These are phyloP conservation scores for Manis crassicaudata DNA, from an alignment of 2,797 vertebrate species.

Conservation along the genomic window DNA sequence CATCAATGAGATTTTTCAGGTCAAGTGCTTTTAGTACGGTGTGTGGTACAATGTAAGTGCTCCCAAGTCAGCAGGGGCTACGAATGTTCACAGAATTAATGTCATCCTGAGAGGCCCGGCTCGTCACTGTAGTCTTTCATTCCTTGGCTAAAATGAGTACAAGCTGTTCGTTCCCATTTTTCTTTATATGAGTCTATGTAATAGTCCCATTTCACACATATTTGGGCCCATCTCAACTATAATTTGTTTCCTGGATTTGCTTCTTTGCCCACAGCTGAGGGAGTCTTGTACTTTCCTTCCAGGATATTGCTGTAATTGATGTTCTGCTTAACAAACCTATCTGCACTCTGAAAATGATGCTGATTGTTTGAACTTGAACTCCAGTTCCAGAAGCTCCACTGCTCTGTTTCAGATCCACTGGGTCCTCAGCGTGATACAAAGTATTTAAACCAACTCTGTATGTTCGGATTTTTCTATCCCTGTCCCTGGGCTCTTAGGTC, in stretches of 20 bases:
- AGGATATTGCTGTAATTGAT: neutral
- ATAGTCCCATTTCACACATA: neutral
- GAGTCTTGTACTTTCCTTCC: neutral
- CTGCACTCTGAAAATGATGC: neutral
- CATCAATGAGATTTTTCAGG: rapidly evolving
- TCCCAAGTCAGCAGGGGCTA: rapidly evolving
- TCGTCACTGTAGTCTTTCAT: neutral
- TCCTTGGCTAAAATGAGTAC: neutral
- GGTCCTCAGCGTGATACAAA: neutral
- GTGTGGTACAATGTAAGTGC: rapidly evolving
- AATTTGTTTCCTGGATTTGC: neutral
- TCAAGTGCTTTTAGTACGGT: neutral
- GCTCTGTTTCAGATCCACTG: neutral
- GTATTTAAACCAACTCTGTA: neutral
- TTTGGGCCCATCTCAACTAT: neutral
- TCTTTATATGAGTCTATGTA: neutral
- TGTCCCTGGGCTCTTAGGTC: neutral
- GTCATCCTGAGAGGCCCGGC: neutral
- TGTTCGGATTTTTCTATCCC: neutral
- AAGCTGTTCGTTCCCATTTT: neutral
- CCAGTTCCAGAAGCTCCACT: neutral
- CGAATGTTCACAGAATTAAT: neutral
- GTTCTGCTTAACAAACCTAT: neutral
- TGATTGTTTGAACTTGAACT: neutral
- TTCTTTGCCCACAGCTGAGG: neutral